Evolutionary conservation across 2,797 vertebrate genomes (phyloP), one percentile per base, ranked within the genome.

Genomic region (Rhinella marina): DNA sequence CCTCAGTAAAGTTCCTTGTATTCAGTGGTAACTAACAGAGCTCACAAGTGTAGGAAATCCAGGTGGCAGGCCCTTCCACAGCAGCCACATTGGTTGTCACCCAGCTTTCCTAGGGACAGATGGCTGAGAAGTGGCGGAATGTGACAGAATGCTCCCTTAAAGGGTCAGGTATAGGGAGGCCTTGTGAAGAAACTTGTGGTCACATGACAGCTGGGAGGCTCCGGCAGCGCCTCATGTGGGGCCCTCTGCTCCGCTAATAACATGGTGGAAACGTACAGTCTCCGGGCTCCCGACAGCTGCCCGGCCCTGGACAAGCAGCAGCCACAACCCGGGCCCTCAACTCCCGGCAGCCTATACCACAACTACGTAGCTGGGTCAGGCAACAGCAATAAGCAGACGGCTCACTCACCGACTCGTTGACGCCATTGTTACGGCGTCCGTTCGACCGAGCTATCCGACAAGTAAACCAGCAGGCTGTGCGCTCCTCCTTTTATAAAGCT

Each of bases 381-480:
- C 10, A 23, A 29, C 29, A 50, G n/a, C 27, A 16, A 12, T 1
- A 41, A 54, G 32, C 29, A 29, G 48, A 8, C 21, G 23, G 32
- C 27, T 21, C 61, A 48, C 92, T 83, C 90, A 94, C 94, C 94
- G 93, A 92, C 94, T 94, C 0, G 92, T 92, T 0, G 94, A 93
- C 86, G 94, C 94, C 94, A 94, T 94, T 66, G 0, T 0, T 78
- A 25, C 16, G 52, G 52, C 64, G 0, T 61, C 0, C n/a, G 80
- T 6, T 8, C 32, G 27, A 41, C 17, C 14, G 76, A 57, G 54
- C 25, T 81, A 66, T 13, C 23, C 29, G 82, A n/a, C 11, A 14
- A 29, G 84, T 52, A 19, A 72, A 56, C 23, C 75, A 29, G 50
- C 62, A 14, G 48, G 14, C 29, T 9, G 16, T 27, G 32, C 54